Conservation (phyloP, 2,797 vertebrate species). For the Acanthis flammea region DNA sequence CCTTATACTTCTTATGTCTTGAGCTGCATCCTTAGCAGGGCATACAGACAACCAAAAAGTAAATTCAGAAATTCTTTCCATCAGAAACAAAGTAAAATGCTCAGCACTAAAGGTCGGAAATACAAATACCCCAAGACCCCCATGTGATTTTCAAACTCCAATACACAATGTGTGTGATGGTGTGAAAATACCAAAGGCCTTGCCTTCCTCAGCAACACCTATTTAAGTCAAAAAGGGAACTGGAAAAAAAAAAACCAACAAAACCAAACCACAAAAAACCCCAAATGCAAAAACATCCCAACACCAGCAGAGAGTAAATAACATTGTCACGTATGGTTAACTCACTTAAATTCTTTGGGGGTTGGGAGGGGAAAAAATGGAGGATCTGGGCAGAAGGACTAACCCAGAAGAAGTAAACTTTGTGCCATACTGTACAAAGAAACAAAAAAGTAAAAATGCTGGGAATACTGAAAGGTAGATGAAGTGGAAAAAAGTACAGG, state of each 20-base stretch:
- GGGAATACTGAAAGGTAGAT: not conserved
- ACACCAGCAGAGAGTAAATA: not conserved
- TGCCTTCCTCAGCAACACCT: not conserved
- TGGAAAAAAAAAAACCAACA: not conserved
- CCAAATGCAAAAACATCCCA: not conserved
- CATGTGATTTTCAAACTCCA: not conserved
- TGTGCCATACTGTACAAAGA: not conserved
- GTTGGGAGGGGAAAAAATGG: not conserved
- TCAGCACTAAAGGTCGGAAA: not conserved
- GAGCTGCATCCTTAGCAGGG: not conserved
- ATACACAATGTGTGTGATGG: fast-evolving
- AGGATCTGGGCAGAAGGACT: not conserved
- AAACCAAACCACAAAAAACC: not conserved
- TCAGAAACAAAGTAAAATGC: not conserved
- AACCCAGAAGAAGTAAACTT: not conserved
- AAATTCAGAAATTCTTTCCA: not conserved
- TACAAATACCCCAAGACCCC: not conserved
- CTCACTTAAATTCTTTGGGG: not conserved
- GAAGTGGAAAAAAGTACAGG: not conserved
- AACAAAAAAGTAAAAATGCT: not conserved
- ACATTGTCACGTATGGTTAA: not conserved
- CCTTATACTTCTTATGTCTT: not conserved
- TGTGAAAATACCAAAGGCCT: not conserved
- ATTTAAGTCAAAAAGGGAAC: not conserved
- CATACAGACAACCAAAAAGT: not conserved